Evolutionary conservation across 2,113 vertebrate genomes (phyloP), one percentile per base, ranked within the genome.

Genomic region (Carlito syrichta): DNA sequence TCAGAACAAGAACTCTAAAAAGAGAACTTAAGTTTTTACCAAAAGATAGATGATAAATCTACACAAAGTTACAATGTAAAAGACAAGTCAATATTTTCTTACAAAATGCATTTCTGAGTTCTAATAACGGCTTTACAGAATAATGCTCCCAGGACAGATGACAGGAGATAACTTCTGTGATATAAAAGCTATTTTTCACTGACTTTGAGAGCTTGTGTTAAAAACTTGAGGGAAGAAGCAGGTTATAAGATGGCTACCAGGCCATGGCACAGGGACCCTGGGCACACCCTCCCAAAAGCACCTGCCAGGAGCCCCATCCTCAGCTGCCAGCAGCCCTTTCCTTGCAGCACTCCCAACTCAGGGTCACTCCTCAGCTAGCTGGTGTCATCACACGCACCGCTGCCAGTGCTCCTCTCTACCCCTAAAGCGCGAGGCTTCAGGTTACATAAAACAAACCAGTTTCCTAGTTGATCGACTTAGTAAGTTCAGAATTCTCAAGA

Each of bases 401-500:
- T 83, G 38, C n/a, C 62, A 86, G 66, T 91, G 68, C 7, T 50
- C 10, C 78, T 78, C 48, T 91, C 12, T 88, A 5, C 7, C 45
- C 60, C 10, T 69, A 48, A 78, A 90, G 68, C 66, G 16, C 73
- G 52, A 96, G 38, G n/a, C 6, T 86, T 74, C 62, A 66, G 22
- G 38, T 68, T 76, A 79, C 45, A 71, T 40, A 56, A 93, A 91
- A 91, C 10, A n/a, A 66, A 40, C 62, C 32, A 50, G 22, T 60
- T 83, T 23, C 32, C 45, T 35, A 73, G 27, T 89, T 96, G 87
- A 93, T 27, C 52, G 54, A 77, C 30, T 89, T n/a, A 83, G 22
- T 50, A 96, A 71, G 6, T 78, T 89, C 22, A 91, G 71, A 97
- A 91, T 87, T 92, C 56, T 95, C 30, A 85, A n/a, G n/a, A n/a